phyloP scores from a whole-genome alignment of 2,888 invertebrate genomes.

The Drosophila aldrichi region DNA sequence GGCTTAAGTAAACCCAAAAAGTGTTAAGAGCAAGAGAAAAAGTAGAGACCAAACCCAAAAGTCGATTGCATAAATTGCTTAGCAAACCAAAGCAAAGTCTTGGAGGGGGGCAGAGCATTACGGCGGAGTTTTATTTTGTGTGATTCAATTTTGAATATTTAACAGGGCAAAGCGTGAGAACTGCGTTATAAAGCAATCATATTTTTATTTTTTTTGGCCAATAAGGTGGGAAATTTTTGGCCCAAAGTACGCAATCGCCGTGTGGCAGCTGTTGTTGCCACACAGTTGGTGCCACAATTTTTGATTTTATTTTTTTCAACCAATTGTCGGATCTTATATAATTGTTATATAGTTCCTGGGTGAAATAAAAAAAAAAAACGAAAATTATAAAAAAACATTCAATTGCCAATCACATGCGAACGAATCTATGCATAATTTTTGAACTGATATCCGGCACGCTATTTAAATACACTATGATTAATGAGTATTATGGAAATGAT shows the following conservation, averaged over 20 bases:
- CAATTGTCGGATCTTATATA: constrained; percentile 34
- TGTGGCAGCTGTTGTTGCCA: not conserved
- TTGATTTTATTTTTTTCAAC: constrained; percentile 12
- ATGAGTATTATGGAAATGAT: not conserved
- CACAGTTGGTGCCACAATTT: constrained; percentile 1
- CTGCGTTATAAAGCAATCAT: constrained; percentile 39
- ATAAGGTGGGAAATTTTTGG: constrained; percentile 51
- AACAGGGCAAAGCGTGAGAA: constrained; percentile 66
- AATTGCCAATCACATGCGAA: constrained; percentile 54
- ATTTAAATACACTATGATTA: constrained; percentile 23
- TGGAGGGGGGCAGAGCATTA: not conserved
- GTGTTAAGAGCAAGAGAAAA: not conserved
- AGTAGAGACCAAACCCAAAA: constrained; percentile 34
- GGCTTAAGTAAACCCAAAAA: constrained; percentile 41
- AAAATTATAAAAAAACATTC: constrained; percentile 23
- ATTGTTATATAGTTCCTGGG: constrained; percentile 39
- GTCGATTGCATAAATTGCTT: constrained; percentile 71
- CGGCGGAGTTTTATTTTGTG: constrained; percentile 36
- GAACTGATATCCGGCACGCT: constrained; percentile 56
- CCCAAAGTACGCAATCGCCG: constrained; percentile 3
- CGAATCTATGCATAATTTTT: constrained; percentile 30
- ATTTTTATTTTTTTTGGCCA: not conserved
- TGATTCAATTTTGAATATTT: constrained; percentile 71
- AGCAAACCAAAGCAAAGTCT: constrained; percentile 6
- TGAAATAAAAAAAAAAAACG: not conserved